Evolutionary conservation across 1,140 invertebrate species (phyloP).

Genomic region (Scaptomyza pallida): DNA sequence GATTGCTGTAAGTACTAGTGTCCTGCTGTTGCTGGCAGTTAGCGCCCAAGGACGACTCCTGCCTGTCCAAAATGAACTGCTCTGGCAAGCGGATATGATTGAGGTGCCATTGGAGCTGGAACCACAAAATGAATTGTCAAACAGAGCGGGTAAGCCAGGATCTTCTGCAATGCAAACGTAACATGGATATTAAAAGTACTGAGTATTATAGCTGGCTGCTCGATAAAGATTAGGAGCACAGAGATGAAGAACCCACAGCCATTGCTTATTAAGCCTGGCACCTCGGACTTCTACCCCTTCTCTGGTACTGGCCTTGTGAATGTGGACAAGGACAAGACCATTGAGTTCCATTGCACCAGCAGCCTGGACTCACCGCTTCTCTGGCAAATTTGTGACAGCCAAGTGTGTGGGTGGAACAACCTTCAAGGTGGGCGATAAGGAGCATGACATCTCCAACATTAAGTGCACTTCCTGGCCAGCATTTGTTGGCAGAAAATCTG

Average conservation of each 20-base stretch:
- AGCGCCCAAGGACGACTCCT: slow-evolving; percentile 48
- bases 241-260: slow-evolving; percentile 70
- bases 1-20: slow-evolving; percentile 46
- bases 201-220: slow-evolving; percentile 51
- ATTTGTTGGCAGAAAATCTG: slow-evolving; percentile 72
- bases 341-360: slow-evolving; percentile 68
- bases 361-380: slow-evolving; percentile 64
- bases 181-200: neutral
- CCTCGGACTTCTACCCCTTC: slow-evolving; percentile 56
- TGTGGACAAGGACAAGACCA: slow-evolving; percentile 55
- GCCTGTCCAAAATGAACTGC: slow-evolving; percentile 41
- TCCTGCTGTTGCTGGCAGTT: slow-evolving; percentile 28
- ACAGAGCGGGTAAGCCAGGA: slow-evolving; percentile 38
- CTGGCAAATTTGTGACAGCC: slow-evolving; percentile 61
- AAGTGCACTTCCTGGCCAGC: slow-evolving; percentile 64
- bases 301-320: slow-evolving; percentile 55
- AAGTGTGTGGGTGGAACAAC: slow-evolving; percentile 61
- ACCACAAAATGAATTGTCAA: slow-evolving; percentile 21
- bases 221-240: slow-evolving; percentile 61
- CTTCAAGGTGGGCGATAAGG: slow-evolving; percentile 56
- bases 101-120: slow-evolving; percentile 39
- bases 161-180: neutral
- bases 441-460: slow-evolving; percentile 61
- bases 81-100: slow-evolving; percentile 50
- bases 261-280: slow-evolving; percentile 60